Conservation (phyloP, 2,113 vertebrate species). For the Plestiodon gilberti region DNA sequence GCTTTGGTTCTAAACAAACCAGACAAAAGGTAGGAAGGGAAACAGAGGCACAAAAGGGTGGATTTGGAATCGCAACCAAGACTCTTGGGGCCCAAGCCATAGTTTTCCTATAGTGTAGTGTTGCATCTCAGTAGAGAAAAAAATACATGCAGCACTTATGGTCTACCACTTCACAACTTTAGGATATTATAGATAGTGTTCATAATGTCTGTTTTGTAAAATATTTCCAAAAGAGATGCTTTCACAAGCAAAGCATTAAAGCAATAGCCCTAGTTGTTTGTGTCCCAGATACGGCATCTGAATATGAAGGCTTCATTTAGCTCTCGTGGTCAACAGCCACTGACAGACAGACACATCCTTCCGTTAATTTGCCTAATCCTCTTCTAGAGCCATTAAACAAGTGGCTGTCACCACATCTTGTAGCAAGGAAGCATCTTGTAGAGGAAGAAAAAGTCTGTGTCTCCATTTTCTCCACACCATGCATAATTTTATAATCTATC, state of each 20-base stretch:
- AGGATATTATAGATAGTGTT: constrained; percentile 25
- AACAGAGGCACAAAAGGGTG: constrained; percentile 1
- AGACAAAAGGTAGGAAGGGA: background rate
- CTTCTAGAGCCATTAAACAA: background rate
- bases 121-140: background rate
- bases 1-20: constrained; percentile 3
- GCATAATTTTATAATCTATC: background rate
- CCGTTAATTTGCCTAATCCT: background rate
- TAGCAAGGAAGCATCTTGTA: background rate
- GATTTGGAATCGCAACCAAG: background rate
- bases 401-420: background rate
- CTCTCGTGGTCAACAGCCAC: background rate
- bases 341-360: background rate
- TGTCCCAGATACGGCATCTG: background rate
- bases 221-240: background rate
- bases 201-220: constrained; percentile 15
- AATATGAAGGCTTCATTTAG: background rate
- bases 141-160: background rate
- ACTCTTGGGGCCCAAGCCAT: background rate
- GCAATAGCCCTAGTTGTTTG: too few relatives aligned
- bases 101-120: background rate
- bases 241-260: background rate
- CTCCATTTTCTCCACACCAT: background rate
- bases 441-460: background rate
- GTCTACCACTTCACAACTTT: background rate